Percentiles rank a stretch among this genome's conserved stretches.
phyloP scores from a whole-genome alignment of 2,797 vertebrate species.

The Spizella passerina region DNA sequence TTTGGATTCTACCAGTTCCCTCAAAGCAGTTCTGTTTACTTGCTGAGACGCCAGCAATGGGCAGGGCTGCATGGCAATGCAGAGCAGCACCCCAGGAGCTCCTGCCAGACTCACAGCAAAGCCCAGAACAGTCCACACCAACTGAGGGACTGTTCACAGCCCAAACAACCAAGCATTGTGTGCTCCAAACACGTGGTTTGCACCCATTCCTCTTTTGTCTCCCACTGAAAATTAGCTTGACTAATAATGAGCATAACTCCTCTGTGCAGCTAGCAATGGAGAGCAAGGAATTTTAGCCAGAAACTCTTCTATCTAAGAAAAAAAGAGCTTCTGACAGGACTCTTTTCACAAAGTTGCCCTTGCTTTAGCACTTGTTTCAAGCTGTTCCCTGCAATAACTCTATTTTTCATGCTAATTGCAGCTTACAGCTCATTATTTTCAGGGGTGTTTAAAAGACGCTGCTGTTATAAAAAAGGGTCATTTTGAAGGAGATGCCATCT shows the following conservation, averaged over 20 bases:
- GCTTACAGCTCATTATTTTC: background rate
- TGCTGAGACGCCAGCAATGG: background rate
- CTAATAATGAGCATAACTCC: background rate
- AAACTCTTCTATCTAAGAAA: background rate
- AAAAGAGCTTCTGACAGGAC: background rate
- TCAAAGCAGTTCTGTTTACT: background rate
- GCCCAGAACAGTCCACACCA: background rate
- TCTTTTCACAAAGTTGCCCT: background rate
- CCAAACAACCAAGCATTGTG: background rate
- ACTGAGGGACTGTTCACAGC: background rate
- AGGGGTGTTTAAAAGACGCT: background rate
- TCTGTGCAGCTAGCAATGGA: background rate
- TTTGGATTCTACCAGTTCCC: background rate
- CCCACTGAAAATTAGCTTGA: background rate
- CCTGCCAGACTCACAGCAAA: rapidly evolving
- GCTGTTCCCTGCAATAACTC: background rate
- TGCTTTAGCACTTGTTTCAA: background rate
- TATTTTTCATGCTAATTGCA: background rate
- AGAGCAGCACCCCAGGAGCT: background rate
- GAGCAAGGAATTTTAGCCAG: background rate
- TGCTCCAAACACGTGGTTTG: background rate
- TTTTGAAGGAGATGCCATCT: background rate
- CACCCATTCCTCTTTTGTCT: background rate
- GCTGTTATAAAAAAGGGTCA: background rate
- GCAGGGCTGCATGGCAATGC: background rate